Evolutionary conservation across 2,113 vertebrate genomes (phyloP).

Genomic region (Hyperopisus bebe): DNA sequence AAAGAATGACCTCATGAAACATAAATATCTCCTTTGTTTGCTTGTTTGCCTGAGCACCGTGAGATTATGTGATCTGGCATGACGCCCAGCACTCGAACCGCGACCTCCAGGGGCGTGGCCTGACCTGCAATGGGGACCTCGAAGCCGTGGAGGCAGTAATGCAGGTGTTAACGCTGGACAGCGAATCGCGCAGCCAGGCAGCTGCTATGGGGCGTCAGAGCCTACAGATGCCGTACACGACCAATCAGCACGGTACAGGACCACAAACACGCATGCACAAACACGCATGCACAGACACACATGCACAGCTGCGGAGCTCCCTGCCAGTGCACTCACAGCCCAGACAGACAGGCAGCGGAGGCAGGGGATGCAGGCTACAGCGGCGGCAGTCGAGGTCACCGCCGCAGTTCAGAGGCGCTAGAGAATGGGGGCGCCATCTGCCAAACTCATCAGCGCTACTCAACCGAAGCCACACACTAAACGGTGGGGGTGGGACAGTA

Average conservation of each 20-base stretch:
- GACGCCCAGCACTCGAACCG: not conserved
- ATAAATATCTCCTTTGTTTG: slow-evolving; percentile 5
- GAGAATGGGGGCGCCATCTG: not conserved
- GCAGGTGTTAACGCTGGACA: not conserved
- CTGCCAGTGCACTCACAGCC: no score
- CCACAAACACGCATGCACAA: not conserved
- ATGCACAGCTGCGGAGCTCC: not conserved
- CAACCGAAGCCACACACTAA: not conserved
- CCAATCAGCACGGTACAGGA: not conserved
- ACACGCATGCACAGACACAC: not conserved
- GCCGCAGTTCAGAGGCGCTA: not conserved
- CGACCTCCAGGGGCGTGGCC: not conserved
- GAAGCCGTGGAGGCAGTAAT: not conserved
- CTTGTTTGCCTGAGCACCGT: not conserved
- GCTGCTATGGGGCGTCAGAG: not conserved
- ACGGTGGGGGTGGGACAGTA: not conserved
- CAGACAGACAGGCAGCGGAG: not conserved
- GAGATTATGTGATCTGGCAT: not conserved
- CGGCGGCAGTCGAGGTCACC: not conserved
- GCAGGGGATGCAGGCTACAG: not conserved
- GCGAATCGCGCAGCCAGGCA: not conserved
- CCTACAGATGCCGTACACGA: not conserved
- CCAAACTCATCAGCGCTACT: not conserved
- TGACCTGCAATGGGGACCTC: not conserved
- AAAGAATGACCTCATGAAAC: not conserved